phyloP scores from a whole-genome alignment of 1,140 invertebrate genomes.

The Hermetia illucens region DNA sequence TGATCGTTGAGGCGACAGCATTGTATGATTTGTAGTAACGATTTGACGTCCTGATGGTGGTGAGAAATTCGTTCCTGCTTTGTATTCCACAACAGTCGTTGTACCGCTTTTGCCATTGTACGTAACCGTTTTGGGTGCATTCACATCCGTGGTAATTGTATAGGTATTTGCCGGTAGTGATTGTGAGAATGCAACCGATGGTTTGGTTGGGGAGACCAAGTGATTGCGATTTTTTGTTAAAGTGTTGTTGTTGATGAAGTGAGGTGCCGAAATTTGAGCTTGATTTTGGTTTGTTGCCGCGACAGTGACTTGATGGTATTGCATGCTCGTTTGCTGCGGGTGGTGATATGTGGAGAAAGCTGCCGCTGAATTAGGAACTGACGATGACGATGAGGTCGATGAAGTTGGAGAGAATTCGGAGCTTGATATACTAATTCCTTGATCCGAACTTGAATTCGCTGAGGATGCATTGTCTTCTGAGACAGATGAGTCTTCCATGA shows the following conservation, averaged over 20 bases:
- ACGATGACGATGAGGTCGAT: too few relatives aligned
- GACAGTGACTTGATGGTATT: neutral
- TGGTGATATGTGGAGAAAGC: slow-evolving; percentile 3
- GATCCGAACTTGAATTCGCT: slow-evolving; percentile 4
- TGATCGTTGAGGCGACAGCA: slow-evolving; percentile 20
- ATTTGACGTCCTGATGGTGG: neutral
- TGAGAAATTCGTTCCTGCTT: slow-evolving; percentile 10
- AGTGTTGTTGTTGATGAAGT: slow-evolving; percentile 5
- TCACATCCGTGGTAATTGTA: neutral
- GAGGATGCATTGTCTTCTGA: slow-evolving; percentile 8
- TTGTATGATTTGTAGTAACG: neutral
- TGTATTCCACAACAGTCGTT: slow-evolving; percentile 28
- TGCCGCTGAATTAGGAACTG: too few relatives aligned
- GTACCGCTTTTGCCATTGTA: slow-evolving; percentile 27
- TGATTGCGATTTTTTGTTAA: slow-evolving; percentile 1
- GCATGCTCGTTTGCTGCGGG: slow-evolving; percentile 1
- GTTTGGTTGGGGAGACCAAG: neutral
- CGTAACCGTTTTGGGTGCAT: neutral
- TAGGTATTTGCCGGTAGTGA: neutral
- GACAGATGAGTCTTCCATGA: slow-evolving; percentile 15
- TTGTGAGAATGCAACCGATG: too few relatives aligned
- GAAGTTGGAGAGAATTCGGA: neutral
- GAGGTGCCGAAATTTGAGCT: neutral
- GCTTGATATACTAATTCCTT: slow-evolving; percentile 5
- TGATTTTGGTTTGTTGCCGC: neutral